Evolutionary conservation across 1,140 invertebrate species (phyloP), one percentile per base, ranked within the genome.

Genomic region (Pentalonia nigronervosa): DNA sequence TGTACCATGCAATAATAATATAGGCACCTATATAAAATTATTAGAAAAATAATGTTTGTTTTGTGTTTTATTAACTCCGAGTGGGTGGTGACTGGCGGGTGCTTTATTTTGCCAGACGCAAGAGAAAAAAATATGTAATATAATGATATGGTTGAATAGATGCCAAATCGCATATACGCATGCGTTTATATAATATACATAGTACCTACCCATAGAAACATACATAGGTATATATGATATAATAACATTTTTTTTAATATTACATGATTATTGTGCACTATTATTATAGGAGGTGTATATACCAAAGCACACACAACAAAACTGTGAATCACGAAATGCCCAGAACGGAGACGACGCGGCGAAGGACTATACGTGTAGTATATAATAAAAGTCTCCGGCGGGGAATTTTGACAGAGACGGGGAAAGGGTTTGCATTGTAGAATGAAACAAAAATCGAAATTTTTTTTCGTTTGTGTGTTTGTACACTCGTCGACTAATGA

Each of bases 231-330:
- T 45, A 9, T 84, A 36, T 34, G 21, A 83, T 67, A 67, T n/a
- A 67, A n/a, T 67, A 67, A 14, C 30, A 60, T 30, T 76, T 76
- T 76, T n/a, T 76, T 76, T n/a, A 76, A 76, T 76, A 76, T 76
- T 76, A 76, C n/a, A 84, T 84, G 34, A 87, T 87, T 87, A 87
- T 87, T 87, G n/a, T 47, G 6, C 84, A n/a, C 30, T 87, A 14
- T 47, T 47, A 48, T 87, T 23, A 87, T 84, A 84, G 45, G 45
- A 87, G 86, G 30, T 76, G 14, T n/a, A n/a, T 76, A 76, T 30
- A 34, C 47, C n/a, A 8, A 48, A 45, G 20, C 48, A 86, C 25
- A 86, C 25, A 86, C 34, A 25, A 45, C 41, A 45, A 25, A 47
- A 48, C 25, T 9, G 45, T 87, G 14, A 87, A 25, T 14, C 86